phyloP scores from a whole-genome alignment of 1,140 invertebrate genomes.

The Tetramorium simillimum region DNA sequence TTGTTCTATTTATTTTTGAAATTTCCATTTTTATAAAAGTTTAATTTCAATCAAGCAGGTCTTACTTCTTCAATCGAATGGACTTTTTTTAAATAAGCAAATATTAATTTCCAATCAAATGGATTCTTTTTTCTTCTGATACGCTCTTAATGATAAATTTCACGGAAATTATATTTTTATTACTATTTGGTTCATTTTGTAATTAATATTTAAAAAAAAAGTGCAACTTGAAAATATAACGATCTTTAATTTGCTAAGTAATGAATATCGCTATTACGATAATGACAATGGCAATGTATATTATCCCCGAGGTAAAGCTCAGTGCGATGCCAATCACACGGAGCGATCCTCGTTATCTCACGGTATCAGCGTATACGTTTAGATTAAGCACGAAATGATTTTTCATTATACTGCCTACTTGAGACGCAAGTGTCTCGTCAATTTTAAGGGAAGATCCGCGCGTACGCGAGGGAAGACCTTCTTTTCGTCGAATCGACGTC shows the following conservation, averaged over 20 bases:
- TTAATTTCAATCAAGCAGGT: background rate
- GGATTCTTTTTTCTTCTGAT: background rate
- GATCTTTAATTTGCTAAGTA: background rate
- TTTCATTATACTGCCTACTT: background rate
- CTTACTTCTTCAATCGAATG: background rate
- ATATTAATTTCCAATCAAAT: background rate
- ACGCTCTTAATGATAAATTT: background rate
- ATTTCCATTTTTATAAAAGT: background rate
- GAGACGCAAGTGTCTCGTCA: background rate
- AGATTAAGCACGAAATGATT: slow-evolving; percentile 1
- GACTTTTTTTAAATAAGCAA: background rate
- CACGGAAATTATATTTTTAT: background rate
- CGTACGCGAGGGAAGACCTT: slow-evolving; percentile 30
- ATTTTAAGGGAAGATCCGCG: slow-evolving; percentile 42
- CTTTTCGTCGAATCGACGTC: slow-evolving; percentile 71
- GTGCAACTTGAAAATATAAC: background rate
- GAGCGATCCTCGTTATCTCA: slow-evolving; percentile 21
- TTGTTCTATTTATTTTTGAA: background rate
- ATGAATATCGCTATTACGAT: background rate
- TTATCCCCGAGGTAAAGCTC: background rate
- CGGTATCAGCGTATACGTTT: background rate
- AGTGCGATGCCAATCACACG: background rate
- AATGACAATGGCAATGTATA: background rate
- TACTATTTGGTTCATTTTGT: background rate
- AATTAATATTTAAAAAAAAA: background rate